Evolutionary conservation across 1,140 invertebrate species (phyloP).

Genomic region (Drosophila willistoni): DNA sequence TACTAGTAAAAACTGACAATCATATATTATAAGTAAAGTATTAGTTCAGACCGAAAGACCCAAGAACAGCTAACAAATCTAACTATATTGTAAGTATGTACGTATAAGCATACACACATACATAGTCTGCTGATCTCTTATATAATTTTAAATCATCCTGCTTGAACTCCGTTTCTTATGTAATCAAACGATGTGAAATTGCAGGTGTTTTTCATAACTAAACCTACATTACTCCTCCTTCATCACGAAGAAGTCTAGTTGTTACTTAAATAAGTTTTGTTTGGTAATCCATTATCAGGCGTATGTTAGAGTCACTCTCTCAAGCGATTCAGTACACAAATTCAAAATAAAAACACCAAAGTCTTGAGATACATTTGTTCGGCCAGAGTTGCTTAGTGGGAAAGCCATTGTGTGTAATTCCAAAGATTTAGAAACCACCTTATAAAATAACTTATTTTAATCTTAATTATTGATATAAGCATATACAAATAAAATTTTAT

Average conservation of each 20-base stretch:
- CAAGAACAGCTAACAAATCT: not conserved
- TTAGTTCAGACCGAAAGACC: not conserved
- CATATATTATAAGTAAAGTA: not conserved
- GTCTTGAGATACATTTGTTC: not conserved
- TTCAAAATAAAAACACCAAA: not conserved
- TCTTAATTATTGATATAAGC: not conserved
- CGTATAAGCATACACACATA: conserved; percentile 1
- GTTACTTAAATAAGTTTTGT: not conserved
- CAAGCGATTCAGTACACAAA: not conserved
- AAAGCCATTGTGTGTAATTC: conserved; percentile 9
- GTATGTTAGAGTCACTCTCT: not conserved
- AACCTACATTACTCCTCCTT: not conserved
- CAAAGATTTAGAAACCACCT: conserved; percentile 7
- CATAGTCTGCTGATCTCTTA: not conserved
- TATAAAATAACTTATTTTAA: conserved; percentile 9
- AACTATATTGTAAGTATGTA: conserved; percentile 8
- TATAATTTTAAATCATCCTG: not conserved
- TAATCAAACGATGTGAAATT: not conserved
- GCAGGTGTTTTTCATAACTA: not conserved
- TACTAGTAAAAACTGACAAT: not conserved
- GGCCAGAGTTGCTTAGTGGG: not conserved
- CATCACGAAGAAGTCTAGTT: not conserved
- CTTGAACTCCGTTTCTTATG: not conserved
- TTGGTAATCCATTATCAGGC: not conserved
- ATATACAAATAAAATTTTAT: not conserved